Evolutionary conservation across 1,140 invertebrate species (phyloP).

Genomic region (Macrosteles quadrilineatus): DNA sequence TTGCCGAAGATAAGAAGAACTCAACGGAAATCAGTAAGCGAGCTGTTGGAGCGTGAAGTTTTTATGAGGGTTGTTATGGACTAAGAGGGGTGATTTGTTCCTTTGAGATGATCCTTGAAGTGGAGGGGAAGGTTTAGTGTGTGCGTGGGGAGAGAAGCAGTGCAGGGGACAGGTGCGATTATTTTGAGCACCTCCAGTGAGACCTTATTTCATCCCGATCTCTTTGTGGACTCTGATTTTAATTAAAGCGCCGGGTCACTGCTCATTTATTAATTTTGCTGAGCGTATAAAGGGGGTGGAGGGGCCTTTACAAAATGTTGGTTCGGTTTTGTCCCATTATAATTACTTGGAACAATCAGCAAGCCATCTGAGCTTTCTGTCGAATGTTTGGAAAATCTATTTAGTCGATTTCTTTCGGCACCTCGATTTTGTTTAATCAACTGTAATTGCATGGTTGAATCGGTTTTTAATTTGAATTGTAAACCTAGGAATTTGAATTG

Average conservation of each 20-base stretch:
- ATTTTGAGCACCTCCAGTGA: no score
- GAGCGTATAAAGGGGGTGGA: background rate
- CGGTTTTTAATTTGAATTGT: no score
- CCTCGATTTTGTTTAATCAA: no score
- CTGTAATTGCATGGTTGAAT: no score
- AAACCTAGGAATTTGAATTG: no score
- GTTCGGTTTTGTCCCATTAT: background rate
- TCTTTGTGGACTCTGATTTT: background rate
- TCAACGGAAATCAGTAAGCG: no score
- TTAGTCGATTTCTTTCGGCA: no score
- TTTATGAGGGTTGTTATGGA: background rate
- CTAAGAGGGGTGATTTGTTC: background rate
- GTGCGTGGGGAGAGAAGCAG: background rate
- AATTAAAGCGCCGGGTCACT: background rate
- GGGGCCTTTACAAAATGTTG: background rate
- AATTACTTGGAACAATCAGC: background rate
- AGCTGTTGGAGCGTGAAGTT: no score
- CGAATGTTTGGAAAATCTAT: no score
- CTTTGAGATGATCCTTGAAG: background rate
- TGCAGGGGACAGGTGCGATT: background rate
- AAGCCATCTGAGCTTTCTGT: no score
- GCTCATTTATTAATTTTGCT: background rate
- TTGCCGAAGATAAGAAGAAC: no score
- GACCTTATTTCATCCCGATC: background rate
- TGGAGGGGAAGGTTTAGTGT: no score